Conservation (phyloP, 2,797 vertebrate species). For the Acrossocheilus wenchowensis region DNA sequence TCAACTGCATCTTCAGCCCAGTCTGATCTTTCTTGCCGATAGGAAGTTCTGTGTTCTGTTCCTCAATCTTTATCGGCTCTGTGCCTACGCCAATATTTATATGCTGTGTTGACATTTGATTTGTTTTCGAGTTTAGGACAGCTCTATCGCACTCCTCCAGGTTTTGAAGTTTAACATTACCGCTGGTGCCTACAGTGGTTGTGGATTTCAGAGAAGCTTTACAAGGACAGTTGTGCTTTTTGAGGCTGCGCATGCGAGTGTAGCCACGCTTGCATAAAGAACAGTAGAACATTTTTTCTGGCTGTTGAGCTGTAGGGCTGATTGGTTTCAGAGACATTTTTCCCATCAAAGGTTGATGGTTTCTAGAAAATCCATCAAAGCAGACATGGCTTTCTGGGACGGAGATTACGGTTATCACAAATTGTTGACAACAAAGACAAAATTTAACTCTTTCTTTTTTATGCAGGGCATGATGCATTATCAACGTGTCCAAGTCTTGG, state of each 20-base stretch:
- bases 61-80: conserved; percentile 71
- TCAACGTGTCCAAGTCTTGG: conserved; percentile 74
- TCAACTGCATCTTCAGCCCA: background rate
- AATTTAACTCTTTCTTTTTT: conserved; percentile 81
- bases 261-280: conserved; percentile 79
- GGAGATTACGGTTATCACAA: conserved; percentile 75
- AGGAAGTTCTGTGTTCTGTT: conserved; percentile 50
- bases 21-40: conserved; percentile 19
- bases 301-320: background rate
- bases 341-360: background rate
- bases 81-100: conserved; percentile 70
- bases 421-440: conserved; percentile 77
- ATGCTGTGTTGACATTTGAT: conserved; percentile 20
- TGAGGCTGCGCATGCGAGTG: conserved; percentile 77
- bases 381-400: conserved; percentile 77
- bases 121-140: conserved; percentile 38
- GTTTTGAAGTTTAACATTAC: background rate
- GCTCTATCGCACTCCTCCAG: conserved; percentile 42
- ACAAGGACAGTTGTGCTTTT: conserved; percentile 77
- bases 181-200: background rate
- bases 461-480: conserved; percentile 81
- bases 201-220: conserved; percentile 38
- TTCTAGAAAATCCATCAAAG: conserved; percentile 59
- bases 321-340: conserved; percentile 36
- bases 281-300: conserved; percentile 74